Evolutionary conservation across 2,888 invertebrate genomes (phyloP).

Genomic region (Ernsta delagoae): DNA sequence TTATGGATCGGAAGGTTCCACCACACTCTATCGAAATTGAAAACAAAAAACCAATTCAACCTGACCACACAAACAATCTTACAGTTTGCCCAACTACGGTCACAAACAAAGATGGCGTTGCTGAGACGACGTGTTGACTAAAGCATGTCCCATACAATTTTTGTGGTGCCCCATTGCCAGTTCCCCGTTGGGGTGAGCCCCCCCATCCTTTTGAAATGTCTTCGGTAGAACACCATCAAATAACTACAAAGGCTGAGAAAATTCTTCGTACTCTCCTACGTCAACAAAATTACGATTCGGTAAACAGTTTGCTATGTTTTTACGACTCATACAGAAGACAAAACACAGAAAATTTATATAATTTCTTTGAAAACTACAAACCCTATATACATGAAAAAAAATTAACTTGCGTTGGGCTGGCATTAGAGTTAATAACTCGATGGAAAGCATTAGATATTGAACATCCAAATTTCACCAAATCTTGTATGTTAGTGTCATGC

Average conservation of each 20-base stretch:
- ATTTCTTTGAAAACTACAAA: background rate
- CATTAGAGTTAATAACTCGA: background rate
- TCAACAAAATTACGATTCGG: constrained; percentile 18
- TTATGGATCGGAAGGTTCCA: too few relatives aligned
- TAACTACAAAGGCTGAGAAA: background rate
- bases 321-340: constrained; percentile 12
- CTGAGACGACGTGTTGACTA: constrained; percentile 10
- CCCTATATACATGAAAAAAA: background rate
- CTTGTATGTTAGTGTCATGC: constrained; percentile 16
- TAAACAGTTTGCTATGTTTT: constrained; percentile 12
- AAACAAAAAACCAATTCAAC: too few relatives aligned
- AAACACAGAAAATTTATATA: background rate
- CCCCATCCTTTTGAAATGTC: background rate
- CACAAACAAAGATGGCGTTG: background rate
- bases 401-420: constrained; percentile 19
- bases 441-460: constrained; percentile 9
- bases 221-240: background rate
- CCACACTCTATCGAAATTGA: too few relatives aligned
- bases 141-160: background rate
- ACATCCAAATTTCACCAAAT: background rate
- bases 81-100: too few relatives aligned
- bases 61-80: too few relatives aligned
- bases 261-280: background rate
- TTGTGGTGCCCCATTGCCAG: constrained; percentile 17
- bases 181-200: constrained; percentile 7